Conservation (phyloP, 30 jellyfish, hydroid and myxozoan species). For the Pseudorhiza aurosa region DNA sequence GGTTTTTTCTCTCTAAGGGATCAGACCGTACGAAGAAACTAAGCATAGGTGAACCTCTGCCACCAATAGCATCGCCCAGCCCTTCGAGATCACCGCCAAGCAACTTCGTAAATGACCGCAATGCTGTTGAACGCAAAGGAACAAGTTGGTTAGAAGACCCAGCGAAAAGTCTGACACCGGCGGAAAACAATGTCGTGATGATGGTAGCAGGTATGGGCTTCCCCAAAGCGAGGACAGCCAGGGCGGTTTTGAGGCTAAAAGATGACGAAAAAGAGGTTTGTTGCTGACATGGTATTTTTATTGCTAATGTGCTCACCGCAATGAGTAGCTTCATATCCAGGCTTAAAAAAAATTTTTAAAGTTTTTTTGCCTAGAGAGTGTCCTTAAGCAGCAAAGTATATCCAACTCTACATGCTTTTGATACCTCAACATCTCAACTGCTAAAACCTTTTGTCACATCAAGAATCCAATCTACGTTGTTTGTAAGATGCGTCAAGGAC, state of each 20-base stretch:
- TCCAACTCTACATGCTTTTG: no score
- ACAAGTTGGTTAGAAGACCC: conserved; percentile 69
- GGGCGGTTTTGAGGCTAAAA: conserved; percentile 87
- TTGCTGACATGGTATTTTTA: neutral
- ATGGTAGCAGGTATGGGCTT: conserved; percentile 86
- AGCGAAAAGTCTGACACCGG: conserved; percentile 46
- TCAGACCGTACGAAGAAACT: conserved; percentile 12
- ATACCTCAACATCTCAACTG: no score
- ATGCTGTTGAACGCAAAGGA: neutral
- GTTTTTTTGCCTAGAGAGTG: no score
- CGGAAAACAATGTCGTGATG: conserved; percentile 48
- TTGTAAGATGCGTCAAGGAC: no score
- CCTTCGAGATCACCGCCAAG: conserved; percentile 1
- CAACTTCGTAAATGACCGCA: neutral
- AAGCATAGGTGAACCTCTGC: conserved; percentile 27
- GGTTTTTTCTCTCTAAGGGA: no score
- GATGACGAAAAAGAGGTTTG: conserved; percentile 83
- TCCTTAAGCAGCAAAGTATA: no score
- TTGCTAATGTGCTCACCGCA: neutral
- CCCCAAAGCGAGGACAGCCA: conserved; percentile 75
- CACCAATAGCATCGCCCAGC: conserved; percentile 38
- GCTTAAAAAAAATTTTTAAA: no score
- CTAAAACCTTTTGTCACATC: no score
- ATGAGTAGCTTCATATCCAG: no score
- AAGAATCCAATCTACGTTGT: no score